These are phyloP conservation scores for Enteromius viviparus DNA, from an alignment of 2,797 vertebrate species.

Conservation along the genomic window DNA sequence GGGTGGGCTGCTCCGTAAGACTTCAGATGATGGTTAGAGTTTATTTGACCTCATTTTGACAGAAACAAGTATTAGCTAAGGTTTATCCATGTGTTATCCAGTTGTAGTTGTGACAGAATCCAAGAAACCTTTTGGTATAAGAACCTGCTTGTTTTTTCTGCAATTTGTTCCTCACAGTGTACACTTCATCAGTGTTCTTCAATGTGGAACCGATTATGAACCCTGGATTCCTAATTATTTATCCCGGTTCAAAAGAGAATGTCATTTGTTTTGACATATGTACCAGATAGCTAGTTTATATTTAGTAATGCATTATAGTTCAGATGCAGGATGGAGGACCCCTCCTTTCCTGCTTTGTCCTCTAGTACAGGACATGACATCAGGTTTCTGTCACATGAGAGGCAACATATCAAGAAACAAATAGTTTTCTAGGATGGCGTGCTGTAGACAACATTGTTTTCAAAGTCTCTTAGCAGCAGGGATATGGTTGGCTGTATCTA, in stretches of 20 bases:
- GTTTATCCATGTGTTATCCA: neutral
- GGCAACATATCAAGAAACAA: neutral
- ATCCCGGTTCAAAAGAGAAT: neutral
- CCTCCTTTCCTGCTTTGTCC: constrained; percentile 72
- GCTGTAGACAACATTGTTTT: constrained; percentile 20
- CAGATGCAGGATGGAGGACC: constrained; percentile 43
- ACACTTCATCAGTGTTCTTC: constrained; percentile 30
- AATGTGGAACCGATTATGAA: neutral
- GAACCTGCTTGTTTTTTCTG: neutral
- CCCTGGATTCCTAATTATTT: neutral
- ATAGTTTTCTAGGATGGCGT: constrained; percentile 29
- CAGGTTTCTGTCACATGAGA: constrained; percentile 43
- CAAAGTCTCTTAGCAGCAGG: neutral
- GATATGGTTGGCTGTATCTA: constrained; percentile 20
- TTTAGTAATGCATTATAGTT: constrained; percentile 59
- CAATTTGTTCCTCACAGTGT: neutral
- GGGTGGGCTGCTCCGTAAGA: neutral
- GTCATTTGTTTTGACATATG: neutral
- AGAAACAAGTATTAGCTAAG: neutral
- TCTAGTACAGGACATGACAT: constrained; percentile 69
- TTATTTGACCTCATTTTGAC: constrained; percentile 7
- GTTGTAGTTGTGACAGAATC: neutral
- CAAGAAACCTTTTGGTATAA: neutral
- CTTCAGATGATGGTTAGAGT: neutral
- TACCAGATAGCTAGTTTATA: constrained; percentile 66